Evolutionary conservation across 2,888 invertebrate species (phyloP).

Genomic region (Leptinotarsa tumamoca): DNA sequence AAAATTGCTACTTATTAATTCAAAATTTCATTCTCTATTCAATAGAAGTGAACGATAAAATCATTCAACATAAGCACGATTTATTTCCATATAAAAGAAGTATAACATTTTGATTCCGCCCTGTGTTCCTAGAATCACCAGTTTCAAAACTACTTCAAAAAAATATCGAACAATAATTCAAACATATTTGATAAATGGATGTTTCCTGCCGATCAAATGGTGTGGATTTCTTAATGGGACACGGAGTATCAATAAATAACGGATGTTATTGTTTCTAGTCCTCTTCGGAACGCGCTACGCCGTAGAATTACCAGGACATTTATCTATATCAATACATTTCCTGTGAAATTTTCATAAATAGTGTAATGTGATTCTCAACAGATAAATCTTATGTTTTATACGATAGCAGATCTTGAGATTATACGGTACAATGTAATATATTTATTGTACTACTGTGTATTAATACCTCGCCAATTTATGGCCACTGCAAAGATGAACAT

Average conservation of each 20-base stretch:
- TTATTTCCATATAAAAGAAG: too few species aligned
- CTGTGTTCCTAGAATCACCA: neutral
- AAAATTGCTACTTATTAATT: too few species aligned
- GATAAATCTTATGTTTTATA: conserved; percentile 25
- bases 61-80: too few species aligned
- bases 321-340: conserved; percentile 29
- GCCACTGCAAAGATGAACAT: conserved; percentile 17
- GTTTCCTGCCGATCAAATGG: neutral
- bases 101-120: too few species aligned
- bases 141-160: too few species aligned
- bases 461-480: conserved; percentile 24
- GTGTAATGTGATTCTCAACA: conserved; percentile 15
- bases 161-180: neutral
- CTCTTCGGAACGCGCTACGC: neutral
- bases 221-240: conserved; percentile 9
- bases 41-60: too few species aligned
- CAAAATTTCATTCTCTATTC: too few species aligned
- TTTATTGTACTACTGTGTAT: conserved; percentile 29
- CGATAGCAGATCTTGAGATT: conserved; percentile 22
- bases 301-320: conserved; percentile 22
- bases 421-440: conserved; percentile 26
- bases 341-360: conserved; percentile 27
- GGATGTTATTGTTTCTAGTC: conserved; percentile 3
- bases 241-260: conserved; percentile 15
- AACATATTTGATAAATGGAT: neutral